phyloP scores from a whole-genome alignment of 1,140 invertebrate species.

The Rhyacophila brunnea region DNA sequence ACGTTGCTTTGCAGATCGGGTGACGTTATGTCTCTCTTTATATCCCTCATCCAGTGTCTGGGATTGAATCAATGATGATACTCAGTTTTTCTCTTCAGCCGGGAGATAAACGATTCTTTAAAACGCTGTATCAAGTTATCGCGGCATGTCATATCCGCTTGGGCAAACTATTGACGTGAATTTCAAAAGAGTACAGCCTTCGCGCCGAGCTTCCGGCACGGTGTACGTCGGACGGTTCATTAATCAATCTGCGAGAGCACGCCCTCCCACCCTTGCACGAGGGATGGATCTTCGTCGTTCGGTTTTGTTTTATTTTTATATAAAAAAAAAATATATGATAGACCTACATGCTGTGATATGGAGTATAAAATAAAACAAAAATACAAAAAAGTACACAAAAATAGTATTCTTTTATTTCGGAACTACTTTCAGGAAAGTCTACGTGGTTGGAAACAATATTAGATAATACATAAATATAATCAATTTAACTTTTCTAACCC shows the following conservation, averaged over 20 bases:
- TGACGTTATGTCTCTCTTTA: not conserved
- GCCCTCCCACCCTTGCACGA: not conserved
- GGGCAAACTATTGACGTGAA: constrained; percentile 25
- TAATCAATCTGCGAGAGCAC: constrained; percentile 16
- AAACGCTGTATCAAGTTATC: constrained; percentile 32
- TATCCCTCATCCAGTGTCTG: not conserved
- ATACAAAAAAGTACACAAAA: no score
- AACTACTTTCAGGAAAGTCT: no score
- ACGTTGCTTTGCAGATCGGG: no score
- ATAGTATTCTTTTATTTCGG: no score
- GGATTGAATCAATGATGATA: constrained; percentile 12
- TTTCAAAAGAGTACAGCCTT: constrained; percentile 17
- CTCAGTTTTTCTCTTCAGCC: not conserved
- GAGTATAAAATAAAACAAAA: no score
- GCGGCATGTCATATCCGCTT: constrained; percentile 28
- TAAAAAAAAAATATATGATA: no score
- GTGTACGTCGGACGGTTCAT: constrained; percentile 13
- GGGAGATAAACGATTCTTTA: constrained; percentile 29
- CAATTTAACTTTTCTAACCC: no score
- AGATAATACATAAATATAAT: no score
- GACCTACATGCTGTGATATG: no score
- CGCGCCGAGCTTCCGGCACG: constrained; percentile 3
- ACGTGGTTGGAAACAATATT: no score
- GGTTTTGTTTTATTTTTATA: no score
- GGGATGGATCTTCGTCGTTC: not conserved